Base-by-base conservation (phyloP, 2,797 vertebrate genomes). In the Smutsia gigantea region DNA sequence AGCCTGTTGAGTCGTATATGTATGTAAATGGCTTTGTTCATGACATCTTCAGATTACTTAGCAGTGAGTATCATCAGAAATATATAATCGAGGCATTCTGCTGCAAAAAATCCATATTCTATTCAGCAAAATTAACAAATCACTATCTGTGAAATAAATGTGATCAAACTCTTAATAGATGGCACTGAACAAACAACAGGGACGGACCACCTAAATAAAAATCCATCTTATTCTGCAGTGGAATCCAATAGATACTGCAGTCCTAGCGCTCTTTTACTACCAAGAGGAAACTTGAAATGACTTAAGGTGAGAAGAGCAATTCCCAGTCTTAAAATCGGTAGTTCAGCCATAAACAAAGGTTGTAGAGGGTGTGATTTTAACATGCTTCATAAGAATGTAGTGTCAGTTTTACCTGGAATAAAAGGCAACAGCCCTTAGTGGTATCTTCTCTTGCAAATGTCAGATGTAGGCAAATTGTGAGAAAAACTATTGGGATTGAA, bases 41-140 rank as follows among this genome's bases (percentile, higher is more conserved):
- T 87, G 83, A 93, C 57, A 91, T 68, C 23, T 85, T 17, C 37
- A 91, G 17, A 81, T 69, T 85, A 93, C 21, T 79, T 93, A 95
- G 51, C 25, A 74, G 34, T 59, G 34, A 78, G 18, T 55, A 68
- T 21, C 34, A 72, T 46, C 31, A 72, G 53, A 93, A 93, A 83
- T 49, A 90, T 25, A 59, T 12, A 55, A 59, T 55, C 77, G 9
- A 89, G 29, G 13, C 49, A 39, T 94, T 86, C 29, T 81, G 69
- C 77, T 68, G 18, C 29, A 66, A 79, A 96, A 72, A 34, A 61
- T 93, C 23, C 25, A 29, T 49, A 83, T 71, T 94, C 90, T 90
- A 84, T 49, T 57, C 12, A 87, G 15, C 9, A 83, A 90, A 91
- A 78, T 49, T 63, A 94, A 87, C 13, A 95, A 17, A 15, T 7